Evolutionary conservation across 2,797 vertebrate species (phyloP).

Genomic region (Brachyrhaphis roseni): DNA sequence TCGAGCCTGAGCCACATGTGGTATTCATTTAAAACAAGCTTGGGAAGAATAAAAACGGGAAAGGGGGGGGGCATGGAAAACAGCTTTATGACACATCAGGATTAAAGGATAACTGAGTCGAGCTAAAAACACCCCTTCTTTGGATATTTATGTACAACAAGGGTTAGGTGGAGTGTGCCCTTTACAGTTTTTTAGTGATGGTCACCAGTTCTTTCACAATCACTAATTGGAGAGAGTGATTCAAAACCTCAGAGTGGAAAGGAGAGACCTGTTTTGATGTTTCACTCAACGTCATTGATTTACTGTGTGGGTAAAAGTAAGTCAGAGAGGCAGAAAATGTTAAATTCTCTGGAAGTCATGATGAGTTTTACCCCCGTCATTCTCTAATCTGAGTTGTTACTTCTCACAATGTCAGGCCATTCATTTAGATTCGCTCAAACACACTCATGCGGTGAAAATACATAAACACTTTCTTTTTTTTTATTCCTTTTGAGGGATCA

Average conservation of each 20-base stretch:
- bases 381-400: slow-evolving; percentile 49
- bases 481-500: slow-evolving; percentile 55
- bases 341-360: slow-evolving; percentile 60
- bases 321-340: slow-evolving; percentile 53
- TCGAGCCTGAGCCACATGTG: slow-evolving; percentile 75
- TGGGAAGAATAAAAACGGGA: slow-evolving; percentile 69
- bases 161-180: slow-evolving; percentile 37
- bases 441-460: slow-evolving; percentile 14
- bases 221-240: slow-evolving; percentile 43
- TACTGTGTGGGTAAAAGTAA: slow-evolving; percentile 57
- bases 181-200: slow-evolving; percentile 38
- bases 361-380: slow-evolving; percentile 40
- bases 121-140: slow-evolving; percentile 57
- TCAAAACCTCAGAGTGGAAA: slow-evolving; percentile 49
- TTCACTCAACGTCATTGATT: slow-evolving; percentile 57
- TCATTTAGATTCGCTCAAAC: slow-evolving; percentile 43
- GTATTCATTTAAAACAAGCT: slow-evolving; percentile 82
- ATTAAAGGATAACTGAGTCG: slow-evolving; percentile 78
- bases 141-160: slow-evolving; percentile 59
- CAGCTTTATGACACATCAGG: slow-evolving; percentile 81
- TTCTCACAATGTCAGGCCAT: slow-evolving; percentile 51
- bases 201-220: slow-evolving; percentile 59
- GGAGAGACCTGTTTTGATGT: slow-evolving; percentile 63
- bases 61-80: slow-evolving; percentile 72
- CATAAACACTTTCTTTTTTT: slow-evolving; percentile 31